Evolutionary conservation across 2,113 vertebrate species (phyloP), one percentile per base, ranked within the genome.

Genomic region (Albula goreensis): DNA sequence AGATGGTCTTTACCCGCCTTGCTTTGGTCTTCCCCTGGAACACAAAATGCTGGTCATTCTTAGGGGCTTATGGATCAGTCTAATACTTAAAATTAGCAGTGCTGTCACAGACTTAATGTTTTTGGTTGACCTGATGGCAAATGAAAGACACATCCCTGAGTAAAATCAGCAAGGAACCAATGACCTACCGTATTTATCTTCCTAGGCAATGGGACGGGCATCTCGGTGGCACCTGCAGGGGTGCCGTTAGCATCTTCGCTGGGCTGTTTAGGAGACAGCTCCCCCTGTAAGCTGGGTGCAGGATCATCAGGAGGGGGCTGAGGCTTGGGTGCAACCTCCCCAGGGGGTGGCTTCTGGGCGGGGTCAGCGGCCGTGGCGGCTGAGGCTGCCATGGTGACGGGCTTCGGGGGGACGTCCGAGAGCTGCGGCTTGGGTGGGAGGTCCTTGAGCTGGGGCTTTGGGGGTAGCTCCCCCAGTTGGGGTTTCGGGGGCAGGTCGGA

Each of bases 1-100:
- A 97, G 89, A 97, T 97, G 86, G 97, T 97, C 93, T 97, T 97
- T 90, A 97, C 97, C n/a, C 97, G 93, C 86, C 94, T 94, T 86
- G 95, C 88, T 93, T 97, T 97, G 78, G 89, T 96, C 79, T 97
- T 97, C 3, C 95, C 97, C 97, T 97, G 87, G 12, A 8, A 60
- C n/a, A 79, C 53, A 19, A 17, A 74, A 25, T 12, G 12, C 53
- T 10, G 53, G 53, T 5, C 7, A 19, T 48, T 79, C 74, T 80
- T 22, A 5, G 12, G 31, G 25, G 12, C 52, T 63, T 74, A n/a
- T 74, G 17, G 22, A 15, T 22, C 5, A 66, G 60, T 19, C 31
- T 41, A 41, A 41, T 41, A 41, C 31, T 41, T 41, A 41, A 41
- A 41, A 41, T 41, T 41, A 41, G 31, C 31, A 41, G 31, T 41